Evolutionary conservation across 2,113 vertebrate species (phyloP).

Genomic region (Rhinopithecus roxellana): DNA sequence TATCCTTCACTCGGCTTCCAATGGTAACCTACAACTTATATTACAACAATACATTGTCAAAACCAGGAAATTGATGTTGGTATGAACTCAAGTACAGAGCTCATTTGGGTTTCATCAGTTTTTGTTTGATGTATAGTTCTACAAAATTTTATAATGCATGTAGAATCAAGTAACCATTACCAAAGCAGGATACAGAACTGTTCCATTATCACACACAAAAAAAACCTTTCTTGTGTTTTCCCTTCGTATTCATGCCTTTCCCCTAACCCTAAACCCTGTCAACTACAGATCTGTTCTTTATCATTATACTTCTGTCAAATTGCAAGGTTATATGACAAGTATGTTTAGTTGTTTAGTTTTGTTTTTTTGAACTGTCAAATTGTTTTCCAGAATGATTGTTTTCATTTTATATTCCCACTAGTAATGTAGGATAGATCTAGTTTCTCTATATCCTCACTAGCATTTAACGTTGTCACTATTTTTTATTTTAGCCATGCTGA

Average conservation of each 20-base stretch:
- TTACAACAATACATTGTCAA: neutral
- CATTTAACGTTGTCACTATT: neutral
- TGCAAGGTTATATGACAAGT: neutral
- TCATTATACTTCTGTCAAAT: neutral
- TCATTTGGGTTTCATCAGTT: neutral
- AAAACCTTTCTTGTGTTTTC: neutral
- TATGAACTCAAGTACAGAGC: neutral
- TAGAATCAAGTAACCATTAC: neutral
- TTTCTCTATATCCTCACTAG: neutral
- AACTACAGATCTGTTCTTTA: neutral
- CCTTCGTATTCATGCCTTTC: neutral
- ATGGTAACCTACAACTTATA: neutral
- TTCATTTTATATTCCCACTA: neutral
- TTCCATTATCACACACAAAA: neutral
- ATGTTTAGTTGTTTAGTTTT: neutral
- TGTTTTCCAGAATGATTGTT: neutral
- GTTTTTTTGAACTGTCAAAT: neutral
- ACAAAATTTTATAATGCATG: neutral
- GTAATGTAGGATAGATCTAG: neutral
- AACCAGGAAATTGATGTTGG: neutral
- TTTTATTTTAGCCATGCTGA: conserved; percentile 22
- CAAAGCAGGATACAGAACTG: neutral
- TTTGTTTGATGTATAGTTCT: neutral
- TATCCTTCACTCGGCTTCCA: neutral
- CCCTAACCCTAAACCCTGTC: neutral